Evolutionary conservation across 2,113 vertebrate species (phyloP).

Genomic region (Zosterops japonicus): DNA sequence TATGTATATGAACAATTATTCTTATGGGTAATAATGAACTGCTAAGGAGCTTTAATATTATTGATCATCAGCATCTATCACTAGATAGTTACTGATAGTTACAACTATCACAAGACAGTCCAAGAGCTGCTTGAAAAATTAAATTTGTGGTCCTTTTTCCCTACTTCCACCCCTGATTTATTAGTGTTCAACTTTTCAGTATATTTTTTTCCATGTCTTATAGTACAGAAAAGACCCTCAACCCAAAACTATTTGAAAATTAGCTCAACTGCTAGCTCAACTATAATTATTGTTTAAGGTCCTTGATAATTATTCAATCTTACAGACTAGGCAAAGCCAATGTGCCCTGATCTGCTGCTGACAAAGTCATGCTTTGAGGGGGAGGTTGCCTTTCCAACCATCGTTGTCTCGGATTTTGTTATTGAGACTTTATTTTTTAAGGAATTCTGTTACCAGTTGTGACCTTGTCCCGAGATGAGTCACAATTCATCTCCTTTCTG

Average conservation of each 20-base stretch:
- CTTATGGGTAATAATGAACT: neutral
- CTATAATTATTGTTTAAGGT: neutral
- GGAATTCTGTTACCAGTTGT: neutral
- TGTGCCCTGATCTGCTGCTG: neutral
- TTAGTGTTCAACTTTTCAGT: neutral
- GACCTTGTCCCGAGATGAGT: neutral
- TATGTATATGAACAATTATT: neutral
- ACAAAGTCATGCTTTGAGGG: neutral
- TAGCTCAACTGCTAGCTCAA: neutral
- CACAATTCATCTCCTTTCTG: neutral
- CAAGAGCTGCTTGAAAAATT: neutral
- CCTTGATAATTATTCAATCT: neutral
- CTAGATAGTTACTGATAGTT: neutral
- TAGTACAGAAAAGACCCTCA: neutral
- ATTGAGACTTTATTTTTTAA: neutral
- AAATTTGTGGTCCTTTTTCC: neutral
- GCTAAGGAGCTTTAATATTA: neutral
- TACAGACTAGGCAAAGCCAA: neutral
- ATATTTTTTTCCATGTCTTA: neutral
- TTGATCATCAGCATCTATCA: neutral
- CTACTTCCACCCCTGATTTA: neutral
- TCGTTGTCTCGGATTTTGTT: neutral
- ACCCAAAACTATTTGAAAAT: neutral
- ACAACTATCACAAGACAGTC: neutral
- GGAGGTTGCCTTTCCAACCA: neutral